Evolutionary conservation across 2,113 vertebrate species (phyloP).

Genomic region (Antechinus flavipes): DNA sequence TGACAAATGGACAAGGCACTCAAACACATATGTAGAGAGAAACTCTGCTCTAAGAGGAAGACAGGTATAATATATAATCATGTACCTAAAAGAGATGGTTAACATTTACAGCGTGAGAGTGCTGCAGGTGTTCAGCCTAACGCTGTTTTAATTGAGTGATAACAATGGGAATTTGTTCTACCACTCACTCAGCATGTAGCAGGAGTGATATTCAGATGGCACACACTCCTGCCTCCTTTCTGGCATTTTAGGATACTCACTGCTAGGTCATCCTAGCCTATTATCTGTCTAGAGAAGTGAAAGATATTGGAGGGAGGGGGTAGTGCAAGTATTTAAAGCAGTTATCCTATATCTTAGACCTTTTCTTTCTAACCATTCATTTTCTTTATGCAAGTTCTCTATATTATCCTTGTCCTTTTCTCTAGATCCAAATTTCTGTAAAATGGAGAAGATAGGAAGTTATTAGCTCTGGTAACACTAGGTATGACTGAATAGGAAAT

Average conservation of each 20-base stretch:
- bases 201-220: background rate
- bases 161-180: constrained; percentile 17
- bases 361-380: background rate
- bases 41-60: constrained; percentile 30
- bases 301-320: background rate
- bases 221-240: background rate
- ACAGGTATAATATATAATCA: background rate
- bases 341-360: background rate
- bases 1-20: constrained; percentile 52
- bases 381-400: constrained; percentile 12
- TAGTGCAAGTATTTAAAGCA: background rate
- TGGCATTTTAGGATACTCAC: background rate
- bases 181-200: background rate
- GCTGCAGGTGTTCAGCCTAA: constrained; percentile 57
- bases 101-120: constrained; percentile 32
- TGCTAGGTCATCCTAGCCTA: background rate
- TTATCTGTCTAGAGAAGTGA: background rate
- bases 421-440: background rate
- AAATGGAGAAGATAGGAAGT: background rate
- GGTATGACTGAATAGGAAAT: background rate
- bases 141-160: constrained; percentile 21
- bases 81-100: constrained; percentile 26
- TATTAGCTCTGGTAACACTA: background rate
- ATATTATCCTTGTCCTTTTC: background rate
- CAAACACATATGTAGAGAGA: constrained; percentile 31